Evolutionary conservation across 2,113 vertebrate species (phyloP).

Genomic region (Cnemophilus loriae): DNA sequence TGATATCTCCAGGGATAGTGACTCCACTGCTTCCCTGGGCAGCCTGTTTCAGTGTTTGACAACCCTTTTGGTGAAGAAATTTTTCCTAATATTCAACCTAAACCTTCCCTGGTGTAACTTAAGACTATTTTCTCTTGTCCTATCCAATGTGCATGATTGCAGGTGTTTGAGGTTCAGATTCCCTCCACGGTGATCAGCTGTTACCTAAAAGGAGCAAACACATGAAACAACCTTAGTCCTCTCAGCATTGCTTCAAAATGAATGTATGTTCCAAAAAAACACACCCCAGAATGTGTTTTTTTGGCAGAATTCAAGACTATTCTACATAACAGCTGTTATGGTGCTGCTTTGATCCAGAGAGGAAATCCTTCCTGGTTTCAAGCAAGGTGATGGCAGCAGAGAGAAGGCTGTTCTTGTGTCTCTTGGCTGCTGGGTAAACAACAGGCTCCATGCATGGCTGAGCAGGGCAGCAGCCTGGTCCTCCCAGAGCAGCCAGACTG

Average conservation of each 20-base stretch:
- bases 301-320: neutral
- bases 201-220: neutral
- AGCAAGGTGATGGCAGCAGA: neutral
- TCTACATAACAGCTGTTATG: neutral
- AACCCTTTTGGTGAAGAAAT: neutral
- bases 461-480: neutral
- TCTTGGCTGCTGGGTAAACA: neutral
- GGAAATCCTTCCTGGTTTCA: conserved; percentile 34
- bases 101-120: neutral
- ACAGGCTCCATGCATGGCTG: neutral
- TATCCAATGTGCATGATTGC: neutral
- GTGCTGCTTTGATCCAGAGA: neutral
- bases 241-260: neutral
- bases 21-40: neutral
- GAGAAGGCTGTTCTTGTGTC: neutral
- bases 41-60: neutral
- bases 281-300: neutral
- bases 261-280: neutral
- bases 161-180: neutral
- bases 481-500: neutral
- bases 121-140: neutral
- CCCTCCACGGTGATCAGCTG: neutral
- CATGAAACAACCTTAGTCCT: neutral
- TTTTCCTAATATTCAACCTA: neutral
- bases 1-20: neutral